Evolutionary conservation across 2,888 invertebrate genomes (phyloP).

Genomic region (Ferrisia virgata): DNA sequence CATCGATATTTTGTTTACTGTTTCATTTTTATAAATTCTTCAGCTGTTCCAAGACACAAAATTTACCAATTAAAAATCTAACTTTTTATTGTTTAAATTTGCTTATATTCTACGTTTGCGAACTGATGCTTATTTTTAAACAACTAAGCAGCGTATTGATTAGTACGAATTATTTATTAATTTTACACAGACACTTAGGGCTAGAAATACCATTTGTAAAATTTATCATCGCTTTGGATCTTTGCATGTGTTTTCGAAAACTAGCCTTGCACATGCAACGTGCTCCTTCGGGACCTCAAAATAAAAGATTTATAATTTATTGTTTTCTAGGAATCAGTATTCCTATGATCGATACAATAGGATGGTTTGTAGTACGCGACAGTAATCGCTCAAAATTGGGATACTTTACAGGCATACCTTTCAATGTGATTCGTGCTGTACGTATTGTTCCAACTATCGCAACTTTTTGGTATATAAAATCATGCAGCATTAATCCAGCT

Average conservation of each 20-base stretch:
- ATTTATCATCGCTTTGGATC: no score
- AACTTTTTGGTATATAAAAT: neutral
- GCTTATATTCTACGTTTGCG: neutral
- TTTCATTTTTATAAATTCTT: neutral
- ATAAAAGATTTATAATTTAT: no score
- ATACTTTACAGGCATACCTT: neutral
- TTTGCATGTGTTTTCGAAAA: no score
- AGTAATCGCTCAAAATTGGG: neutral
- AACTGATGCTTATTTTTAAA: neutral
- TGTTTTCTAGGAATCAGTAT: no score
- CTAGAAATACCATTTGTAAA: no score
- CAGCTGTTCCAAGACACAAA: neutral
- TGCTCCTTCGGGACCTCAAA: no score
- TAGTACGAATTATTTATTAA: neutral
- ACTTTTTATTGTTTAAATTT: neutral
- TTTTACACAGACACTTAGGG: neutral
- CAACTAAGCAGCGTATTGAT: neutral
- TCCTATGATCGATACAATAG: no score
- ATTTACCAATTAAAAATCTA: neutral
- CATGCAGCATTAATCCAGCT: neutral
- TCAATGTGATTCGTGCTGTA: neutral
- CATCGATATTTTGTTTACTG: neutral
- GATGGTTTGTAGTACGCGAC: neutral
- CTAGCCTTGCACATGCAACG: no score
- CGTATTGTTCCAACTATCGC: neutral